Evolutionary conservation across 2,888 invertebrate species (phyloP).

Genomic region (Choreutis nemorana): DNA sequence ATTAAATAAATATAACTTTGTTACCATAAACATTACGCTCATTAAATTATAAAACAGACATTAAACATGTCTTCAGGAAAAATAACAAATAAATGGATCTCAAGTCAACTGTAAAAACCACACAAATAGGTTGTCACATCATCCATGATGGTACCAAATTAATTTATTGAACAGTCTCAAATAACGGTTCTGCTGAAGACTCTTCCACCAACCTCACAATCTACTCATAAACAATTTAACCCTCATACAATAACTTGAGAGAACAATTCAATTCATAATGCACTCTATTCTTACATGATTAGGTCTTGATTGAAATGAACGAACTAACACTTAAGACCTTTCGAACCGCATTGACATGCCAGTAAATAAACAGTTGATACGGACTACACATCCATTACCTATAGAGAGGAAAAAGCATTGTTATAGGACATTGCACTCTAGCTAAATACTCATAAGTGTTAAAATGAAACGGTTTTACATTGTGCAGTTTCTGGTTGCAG

Average conservation of each 20-base stretch:
- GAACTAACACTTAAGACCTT: too few relatives aligned
- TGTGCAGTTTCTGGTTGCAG: slow-evolving; percentile 33
- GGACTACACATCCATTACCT: slow-evolving; percentile 58
- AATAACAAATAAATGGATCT: too few relatives aligned
- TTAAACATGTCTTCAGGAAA: too few relatives aligned
- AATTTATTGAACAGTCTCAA: slow-evolving; percentile 50
- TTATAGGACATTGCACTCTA: slow-evolving; percentile 41
- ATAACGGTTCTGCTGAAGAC: slow-evolving; percentile 55
- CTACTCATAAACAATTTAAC: slow-evolving; percentile 18
- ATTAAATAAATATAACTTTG: too few relatives aligned
- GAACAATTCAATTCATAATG: too few relatives aligned
- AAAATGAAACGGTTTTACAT: slow-evolving; percentile 23
- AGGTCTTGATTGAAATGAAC: too few relatives aligned
- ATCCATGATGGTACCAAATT: slow-evolving; percentile 46
- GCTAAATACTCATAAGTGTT: slow-evolving; percentile 23
- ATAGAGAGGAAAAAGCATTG: slow-evolving; percentile 43
- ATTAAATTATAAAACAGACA: too few relatives aligned
- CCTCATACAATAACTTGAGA: slow-evolving; percentile 8
- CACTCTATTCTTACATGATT: too few relatives aligned
- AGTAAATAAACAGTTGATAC: slow-evolving; percentile 63
- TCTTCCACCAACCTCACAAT: slow-evolving; percentile 50
- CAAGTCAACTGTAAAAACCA: too few relatives aligned
- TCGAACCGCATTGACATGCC: too few relatives aligned
- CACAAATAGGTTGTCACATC: too few relatives aligned
- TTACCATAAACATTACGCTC: too few relatives aligned